Evolutionary conservation across 2,113 vertebrate species (phyloP).

Genomic region (Salvelinus alpinus): DNA sequence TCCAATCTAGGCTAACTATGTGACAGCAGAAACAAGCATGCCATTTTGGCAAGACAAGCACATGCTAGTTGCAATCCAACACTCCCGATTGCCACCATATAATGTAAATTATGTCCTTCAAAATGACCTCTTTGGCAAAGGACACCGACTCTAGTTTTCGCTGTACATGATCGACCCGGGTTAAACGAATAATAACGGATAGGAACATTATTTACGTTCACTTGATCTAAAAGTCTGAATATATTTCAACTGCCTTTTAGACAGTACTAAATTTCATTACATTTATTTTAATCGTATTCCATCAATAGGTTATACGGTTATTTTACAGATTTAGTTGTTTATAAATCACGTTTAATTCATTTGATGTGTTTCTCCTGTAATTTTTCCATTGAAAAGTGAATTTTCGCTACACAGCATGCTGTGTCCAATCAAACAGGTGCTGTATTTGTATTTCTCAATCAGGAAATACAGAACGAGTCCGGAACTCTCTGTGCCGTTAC

Average conservation of each 20-base stretch:
- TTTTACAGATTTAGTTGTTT: too few species aligned
- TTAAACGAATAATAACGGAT: background rate
- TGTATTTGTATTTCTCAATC: conserved; percentile 33
- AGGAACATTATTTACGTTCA: background rate
- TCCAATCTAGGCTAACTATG: too few species aligned
- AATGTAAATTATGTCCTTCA: conserved; percentile 78
- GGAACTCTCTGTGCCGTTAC: background rate
- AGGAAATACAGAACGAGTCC: conserved; percentile 26
- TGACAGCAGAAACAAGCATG: background rate
- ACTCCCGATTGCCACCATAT: conserved; percentile 2
- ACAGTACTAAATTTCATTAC: too few species aligned
- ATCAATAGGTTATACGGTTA: too few species aligned
- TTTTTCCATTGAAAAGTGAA: conserved; percentile 42
- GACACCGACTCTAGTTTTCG: conserved; percentile 15
- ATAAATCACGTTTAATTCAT: background rate
- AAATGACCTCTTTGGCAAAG: conserved; percentile 74
- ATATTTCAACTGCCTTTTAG: too few species aligned
- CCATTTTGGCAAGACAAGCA: background rate
- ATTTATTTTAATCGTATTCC: too few species aligned
- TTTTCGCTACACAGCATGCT: conserved; percentile 63
- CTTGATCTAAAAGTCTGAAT: too few species aligned
- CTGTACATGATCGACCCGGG: background rate
- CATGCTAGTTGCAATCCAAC: background rate
- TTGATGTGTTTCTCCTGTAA: background rate
- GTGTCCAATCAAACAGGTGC: conserved; percentile 73